Conservation (phyloP, 2,797 vertebrate genomes). For the Sebastiscus tertius region DNA sequence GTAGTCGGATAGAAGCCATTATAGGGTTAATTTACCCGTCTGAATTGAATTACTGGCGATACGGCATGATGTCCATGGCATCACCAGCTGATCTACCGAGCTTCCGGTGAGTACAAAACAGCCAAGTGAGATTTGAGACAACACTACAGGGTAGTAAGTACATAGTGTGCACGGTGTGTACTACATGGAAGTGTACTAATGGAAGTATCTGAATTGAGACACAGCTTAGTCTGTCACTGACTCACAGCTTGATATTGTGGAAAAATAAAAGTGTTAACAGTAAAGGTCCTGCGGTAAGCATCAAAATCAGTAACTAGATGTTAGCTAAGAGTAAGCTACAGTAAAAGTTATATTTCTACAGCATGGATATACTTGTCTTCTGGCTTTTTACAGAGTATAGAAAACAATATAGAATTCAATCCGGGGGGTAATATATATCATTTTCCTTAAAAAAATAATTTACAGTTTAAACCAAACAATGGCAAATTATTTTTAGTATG, state of each 20-base stretch:
- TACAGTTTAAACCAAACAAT: neutral
- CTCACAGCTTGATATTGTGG: neutral
- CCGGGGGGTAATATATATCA: neutral
- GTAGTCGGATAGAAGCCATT: no score
- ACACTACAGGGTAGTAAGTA: no score
- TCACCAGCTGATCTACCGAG: no score
- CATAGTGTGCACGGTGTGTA: no score
- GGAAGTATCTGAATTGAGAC: no score
- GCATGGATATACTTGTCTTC: neutral
- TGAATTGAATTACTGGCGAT: no score
- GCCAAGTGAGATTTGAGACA: no score
- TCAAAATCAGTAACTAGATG: neutral
- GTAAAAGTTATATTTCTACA: neutral
- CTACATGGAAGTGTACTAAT: no score
- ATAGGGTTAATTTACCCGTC: no score
- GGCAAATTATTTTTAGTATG: neutral
- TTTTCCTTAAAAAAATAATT: neutral
- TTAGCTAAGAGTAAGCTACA: neutral
- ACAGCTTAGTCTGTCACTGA: neutral
- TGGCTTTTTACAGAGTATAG: neutral
- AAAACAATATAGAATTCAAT: neutral
- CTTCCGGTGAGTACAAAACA: no score
- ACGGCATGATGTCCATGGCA: fast-evolving
- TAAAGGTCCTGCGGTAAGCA: neutral
- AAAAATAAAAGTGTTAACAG: neutral